Evolutionary conservation across 2,113 vertebrate species (phyloP).

Genomic region (Tupaia chinensis): DNA sequence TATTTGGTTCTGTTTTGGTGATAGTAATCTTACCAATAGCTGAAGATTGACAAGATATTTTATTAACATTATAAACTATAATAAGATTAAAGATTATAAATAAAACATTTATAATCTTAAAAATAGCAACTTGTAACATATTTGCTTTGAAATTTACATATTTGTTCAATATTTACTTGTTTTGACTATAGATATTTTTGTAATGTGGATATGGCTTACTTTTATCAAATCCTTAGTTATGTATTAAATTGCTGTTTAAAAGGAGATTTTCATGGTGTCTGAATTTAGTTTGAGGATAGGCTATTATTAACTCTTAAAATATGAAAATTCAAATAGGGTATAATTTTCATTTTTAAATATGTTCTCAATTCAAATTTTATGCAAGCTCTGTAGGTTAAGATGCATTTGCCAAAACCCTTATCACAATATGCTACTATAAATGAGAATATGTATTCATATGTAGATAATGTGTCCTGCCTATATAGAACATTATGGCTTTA

Average conservation of each 20-base stretch:
- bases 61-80: neutral
- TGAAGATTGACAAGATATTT: slow-evolving; percentile 63
- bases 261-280: slow-evolving; percentile 36
- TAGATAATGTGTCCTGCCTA: neutral
- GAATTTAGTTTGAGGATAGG: slow-evolving; percentile 33
- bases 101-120: no score
- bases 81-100: no score
- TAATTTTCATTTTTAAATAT: slow-evolving; percentile 54
- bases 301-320: slow-evolving; percentile 44
- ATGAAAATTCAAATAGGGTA: slow-evolving; percentile 36
- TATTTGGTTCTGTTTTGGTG: slow-evolving; percentile 69
- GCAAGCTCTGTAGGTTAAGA: slow-evolving; percentile 31
- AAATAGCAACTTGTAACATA: neutral
- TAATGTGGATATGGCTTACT: slow-evolving; percentile 68
- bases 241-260: slow-evolving; percentile 65
- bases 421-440: slow-evolving; percentile 21
- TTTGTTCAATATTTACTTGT: slow-evolving; percentile 50
- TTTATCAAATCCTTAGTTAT: slow-evolving; percentile 33
- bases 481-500: slow-evolving; percentile 49
- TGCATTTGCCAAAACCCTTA: slow-evolving; percentile 38
- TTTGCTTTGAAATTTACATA: slow-evolving; percentile 64
- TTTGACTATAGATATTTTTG: neutral
- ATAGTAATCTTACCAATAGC: slow-evolving; percentile 69
- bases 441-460: slow-evolving; percentile 28
- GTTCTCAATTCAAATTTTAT: slow-evolving; percentile 37